Evolutionary conservation across 2,113 vertebrate species (phyloP).

Genomic region (Tichodroma muraria): DNA sequence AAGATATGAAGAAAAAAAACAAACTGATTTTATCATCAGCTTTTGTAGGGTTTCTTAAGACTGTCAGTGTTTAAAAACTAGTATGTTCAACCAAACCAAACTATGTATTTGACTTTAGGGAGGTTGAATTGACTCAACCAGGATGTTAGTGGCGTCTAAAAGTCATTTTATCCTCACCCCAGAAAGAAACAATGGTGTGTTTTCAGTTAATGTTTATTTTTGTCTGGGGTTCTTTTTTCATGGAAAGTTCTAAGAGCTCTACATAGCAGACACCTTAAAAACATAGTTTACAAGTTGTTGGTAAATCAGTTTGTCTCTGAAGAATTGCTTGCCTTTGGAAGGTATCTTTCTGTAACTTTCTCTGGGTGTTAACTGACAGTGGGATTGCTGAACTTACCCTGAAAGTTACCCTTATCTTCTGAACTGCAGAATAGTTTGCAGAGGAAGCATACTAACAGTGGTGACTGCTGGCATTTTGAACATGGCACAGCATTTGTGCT

Average conservation of each 20-base stretch:
- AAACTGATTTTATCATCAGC: not conserved
- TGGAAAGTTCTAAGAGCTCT: not conserved
- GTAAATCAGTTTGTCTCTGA: not conserved
- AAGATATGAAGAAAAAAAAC: not conserved
- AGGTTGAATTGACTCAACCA: not conserved
- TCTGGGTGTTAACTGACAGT: not conserved
- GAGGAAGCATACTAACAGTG: not conserved
- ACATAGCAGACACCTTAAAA: not conserved
- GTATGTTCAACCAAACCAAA: not conserved
- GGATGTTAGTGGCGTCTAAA: constrained; percentile 4
- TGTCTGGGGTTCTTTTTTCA: not conserved
- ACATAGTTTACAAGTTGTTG: not conserved
- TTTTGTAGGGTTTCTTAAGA: not conserved
- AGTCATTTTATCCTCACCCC: not conserved
- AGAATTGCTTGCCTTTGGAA: not conserved
- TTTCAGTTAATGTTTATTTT: constrained; percentile 22
- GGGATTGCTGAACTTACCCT: not conserved
- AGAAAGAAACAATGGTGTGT: not conserved
- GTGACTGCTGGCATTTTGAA: not conserved
- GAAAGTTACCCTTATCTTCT: not conserved
- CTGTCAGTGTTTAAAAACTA: not conserved
- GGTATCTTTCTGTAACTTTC: not conserved
- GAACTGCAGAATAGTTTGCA: not conserved
- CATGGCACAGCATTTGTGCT: not conserved
- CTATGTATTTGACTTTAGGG: not conserved